Evolutionary conservation across 2,797 vertebrate genomes (phyloP), one percentile per base, ranked within the genome.

Genomic region (Pachyuromys duprasi): DNA sequence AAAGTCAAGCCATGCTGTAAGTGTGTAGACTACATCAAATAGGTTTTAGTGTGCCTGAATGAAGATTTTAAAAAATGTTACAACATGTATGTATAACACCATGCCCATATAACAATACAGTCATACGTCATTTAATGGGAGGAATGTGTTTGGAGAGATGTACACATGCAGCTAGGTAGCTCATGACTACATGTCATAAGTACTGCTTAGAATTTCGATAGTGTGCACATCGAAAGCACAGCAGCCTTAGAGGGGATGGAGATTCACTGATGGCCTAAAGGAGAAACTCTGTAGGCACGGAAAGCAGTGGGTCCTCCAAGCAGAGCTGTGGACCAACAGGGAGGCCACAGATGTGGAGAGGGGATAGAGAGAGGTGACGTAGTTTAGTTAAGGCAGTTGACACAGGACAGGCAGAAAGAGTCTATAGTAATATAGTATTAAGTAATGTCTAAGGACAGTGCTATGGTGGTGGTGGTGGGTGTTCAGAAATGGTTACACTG

Each of bases 201-300:
- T 79, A 31, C 12, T 65, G 26, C 69, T 45, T 81, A 55, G 79
- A 55, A 86, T 62, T 63, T 87, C 70, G 45, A 28, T 6, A 8
- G 31, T 3, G 4, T 2, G 5, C 7, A n/a, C n/a, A n/a, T n/a
- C n/a, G 22, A 2, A 3, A 24, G 13, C 1, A 5, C 0, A 4
- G 0, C 15, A 36, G 4, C 12, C 53, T 55, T 8, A 20, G 57
- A 28, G 83, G 69, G 24, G n/a, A 22, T 7, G 49, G 31, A 1
- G 9, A 22, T 26, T 33, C 12, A 31, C 5, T 18, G 39, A 24
- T 79, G 87, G 9, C 13, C 17, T n/a, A n/a, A 69, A 62, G 57
- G 17, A 69, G 5, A 39, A 42, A 8, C 9, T 91, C 20, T 36
- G 8, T 3, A 49, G 67, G 24, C 17, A 49, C 53, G 91, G 33